phyloP scores from a whole-genome alignment of 2,888 invertebrate species.

The Dioctria linearis region DNA sequence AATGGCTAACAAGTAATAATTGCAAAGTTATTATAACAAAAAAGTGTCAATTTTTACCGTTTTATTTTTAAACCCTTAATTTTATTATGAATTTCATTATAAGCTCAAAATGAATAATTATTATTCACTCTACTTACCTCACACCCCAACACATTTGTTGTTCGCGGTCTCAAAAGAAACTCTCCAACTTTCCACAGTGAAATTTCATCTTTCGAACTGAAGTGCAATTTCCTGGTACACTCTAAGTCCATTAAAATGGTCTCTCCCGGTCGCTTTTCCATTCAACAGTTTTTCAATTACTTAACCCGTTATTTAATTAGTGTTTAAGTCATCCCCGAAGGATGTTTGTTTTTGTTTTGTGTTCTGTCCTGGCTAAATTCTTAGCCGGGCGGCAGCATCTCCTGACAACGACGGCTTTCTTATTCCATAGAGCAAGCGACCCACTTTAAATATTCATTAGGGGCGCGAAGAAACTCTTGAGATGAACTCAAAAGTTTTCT shows the following conservation, averaged over 20 bases:
- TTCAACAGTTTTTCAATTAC: constrained; percentile 48
- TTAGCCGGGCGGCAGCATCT: too few species aligned
- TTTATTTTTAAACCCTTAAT: too few species aligned
- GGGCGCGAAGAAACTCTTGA: constrained; percentile 3
- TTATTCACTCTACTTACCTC: background rate
- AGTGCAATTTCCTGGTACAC: constrained; percentile 43
- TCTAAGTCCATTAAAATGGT: constrained; percentile 43
- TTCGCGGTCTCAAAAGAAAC: background rate
- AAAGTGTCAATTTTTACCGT: too few species aligned
- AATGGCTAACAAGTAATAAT: too few species aligned
- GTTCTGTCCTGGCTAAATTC: background rate
- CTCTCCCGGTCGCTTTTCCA: constrained; percentile 10
- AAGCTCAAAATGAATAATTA: background rate
- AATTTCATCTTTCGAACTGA: constrained; percentile 23
- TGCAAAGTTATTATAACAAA: too few species aligned
- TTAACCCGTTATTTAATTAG: constrained; percentile 49
- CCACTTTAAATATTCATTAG: constrained; percentile 52
- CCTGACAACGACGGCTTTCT: constrained; percentile 26
- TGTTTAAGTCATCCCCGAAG: constrained; percentile 39
- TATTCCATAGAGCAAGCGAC: background rate
- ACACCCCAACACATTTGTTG: too few species aligned
- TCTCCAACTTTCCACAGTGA: background rate
- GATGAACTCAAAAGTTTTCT: constrained; percentile 37
- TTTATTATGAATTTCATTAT: too few species aligned
- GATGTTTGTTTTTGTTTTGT: constrained; percentile 44